Evolutionary conservation across 2,113 vertebrate genomes (phyloP).

Genomic region (Pontoporia blainvillei): DNA sequence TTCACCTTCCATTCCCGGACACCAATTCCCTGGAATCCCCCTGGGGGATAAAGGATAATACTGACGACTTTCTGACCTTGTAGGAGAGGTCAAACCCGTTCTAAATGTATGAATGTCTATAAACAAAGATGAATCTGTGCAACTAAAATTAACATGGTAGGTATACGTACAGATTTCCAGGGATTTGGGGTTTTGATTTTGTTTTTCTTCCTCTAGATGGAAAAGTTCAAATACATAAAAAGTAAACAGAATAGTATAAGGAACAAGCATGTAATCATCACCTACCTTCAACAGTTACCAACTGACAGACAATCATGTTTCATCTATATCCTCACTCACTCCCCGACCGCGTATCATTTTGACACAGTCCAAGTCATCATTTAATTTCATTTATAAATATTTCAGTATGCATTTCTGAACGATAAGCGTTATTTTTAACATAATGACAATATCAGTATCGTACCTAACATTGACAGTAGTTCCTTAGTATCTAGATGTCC

Average conservation of each 20-base stretch:
- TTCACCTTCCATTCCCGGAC: not conserved
- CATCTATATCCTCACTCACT: not conserved
- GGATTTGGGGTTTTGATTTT: not conserved
- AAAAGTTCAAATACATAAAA: not conserved
- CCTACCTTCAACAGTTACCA: not conserved
- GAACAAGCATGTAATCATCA: not conserved
- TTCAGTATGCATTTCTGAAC: not conserved
- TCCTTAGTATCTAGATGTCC: not conserved
- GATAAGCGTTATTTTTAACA: not conserved
- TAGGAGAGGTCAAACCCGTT: not conserved
- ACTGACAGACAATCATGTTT: not conserved
- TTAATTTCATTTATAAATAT: slow-evolving; percentile 22
- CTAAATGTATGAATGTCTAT: not conserved
- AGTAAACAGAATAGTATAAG: not conserved
- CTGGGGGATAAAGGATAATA: not conserved
- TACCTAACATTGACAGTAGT: not conserved
- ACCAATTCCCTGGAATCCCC: not conserved
- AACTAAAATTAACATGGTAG: not conserved
- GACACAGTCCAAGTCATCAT: not conserved
- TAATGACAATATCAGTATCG: not conserved
- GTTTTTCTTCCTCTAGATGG: not conserved
- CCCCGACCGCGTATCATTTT: not conserved
- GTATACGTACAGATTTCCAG: not conserved
- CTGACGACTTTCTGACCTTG: not conserved
- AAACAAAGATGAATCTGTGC: not conserved